Conservation (phyloP, 2,113 vertebrate species). For the Porphyrio hochstetteri region DNA sequence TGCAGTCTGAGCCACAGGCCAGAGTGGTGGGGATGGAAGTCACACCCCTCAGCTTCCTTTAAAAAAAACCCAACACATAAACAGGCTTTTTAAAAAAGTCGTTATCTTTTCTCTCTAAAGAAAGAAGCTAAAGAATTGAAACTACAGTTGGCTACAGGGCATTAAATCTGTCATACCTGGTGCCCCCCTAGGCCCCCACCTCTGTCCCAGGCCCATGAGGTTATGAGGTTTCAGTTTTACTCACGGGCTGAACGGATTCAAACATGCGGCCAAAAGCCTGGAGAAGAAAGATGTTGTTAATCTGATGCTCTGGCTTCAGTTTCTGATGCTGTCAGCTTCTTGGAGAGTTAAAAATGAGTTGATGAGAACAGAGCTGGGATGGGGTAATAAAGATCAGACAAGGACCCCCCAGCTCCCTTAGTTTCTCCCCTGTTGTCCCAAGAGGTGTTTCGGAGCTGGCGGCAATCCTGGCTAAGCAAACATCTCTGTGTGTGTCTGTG, state of each 20-base stretch:
- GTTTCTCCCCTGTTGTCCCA: accelerated
- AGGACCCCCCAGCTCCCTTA: background rate
- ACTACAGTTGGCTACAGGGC: background rate
- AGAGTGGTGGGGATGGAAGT: background rate
- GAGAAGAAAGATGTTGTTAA: constrained; percentile 8
- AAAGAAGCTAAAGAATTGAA: background rate
- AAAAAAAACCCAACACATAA: background rate
- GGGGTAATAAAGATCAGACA: background rate
- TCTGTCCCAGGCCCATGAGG: background rate
- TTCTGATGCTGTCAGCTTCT: constrained; percentile 21
- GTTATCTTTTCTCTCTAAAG: background rate
- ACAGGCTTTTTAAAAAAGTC: background rate
- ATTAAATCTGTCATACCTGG: background rate
- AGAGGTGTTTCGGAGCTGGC: background rate
- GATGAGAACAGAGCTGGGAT: background rate
- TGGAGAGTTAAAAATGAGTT: background rate
- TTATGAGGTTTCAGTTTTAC: accelerated
- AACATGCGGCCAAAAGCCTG: background rate
- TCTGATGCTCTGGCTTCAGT: background rate
- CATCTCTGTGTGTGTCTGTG: background rate
- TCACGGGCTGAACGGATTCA: background rate
- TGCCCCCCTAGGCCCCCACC: background rate
- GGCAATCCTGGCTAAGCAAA: background rate
- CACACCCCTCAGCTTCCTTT: background rate
- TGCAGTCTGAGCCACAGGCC: background rate